phyloP scores from a whole-genome alignment of 2,888 invertebrate species.

The Campopleginae sp. region DNA sequence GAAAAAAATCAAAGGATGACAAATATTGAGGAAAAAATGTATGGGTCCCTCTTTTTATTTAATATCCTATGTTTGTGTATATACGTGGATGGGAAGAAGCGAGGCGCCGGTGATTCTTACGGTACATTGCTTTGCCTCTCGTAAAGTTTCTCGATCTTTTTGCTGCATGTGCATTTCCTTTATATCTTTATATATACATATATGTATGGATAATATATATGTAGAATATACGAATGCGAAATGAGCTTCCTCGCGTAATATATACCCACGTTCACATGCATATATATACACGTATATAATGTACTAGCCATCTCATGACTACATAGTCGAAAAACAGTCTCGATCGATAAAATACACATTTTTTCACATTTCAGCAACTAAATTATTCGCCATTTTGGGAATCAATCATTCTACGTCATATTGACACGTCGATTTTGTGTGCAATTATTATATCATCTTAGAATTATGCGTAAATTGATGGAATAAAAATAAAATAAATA shows the following conservation, averaged over 20 bases:
- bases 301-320: background rate
- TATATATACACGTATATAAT: background rate
- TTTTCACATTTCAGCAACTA: background rate
- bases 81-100: constrained; percentile 43
- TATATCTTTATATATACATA: constrained; percentile 16
- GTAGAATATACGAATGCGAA: constrained; percentile 30
- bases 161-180: constrained; percentile 38
- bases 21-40: background rate
- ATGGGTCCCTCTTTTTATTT: constrained; percentile 30
- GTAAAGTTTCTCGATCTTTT: constrained; percentile 52
- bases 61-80: background rate
- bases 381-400: background rate
- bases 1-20: background rate
- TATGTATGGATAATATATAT: constrained; percentile 2
- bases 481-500: too few species aligned
- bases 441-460: too few species aligned
- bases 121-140: constrained; percentile 63
- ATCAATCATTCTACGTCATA: background rate
- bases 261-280: background rate
- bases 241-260: constrained; percentile 20
- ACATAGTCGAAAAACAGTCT: constrained; percentile 7
- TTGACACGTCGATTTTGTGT: background rate
- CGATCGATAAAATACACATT: background rate
- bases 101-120: constrained; percentile 65
- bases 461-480: background rate